Evolutionary conservation across 2,113 vertebrate species (phyloP), one percentile per base, ranked within the genome.

Genomic region (Indicator maculatus): DNA sequence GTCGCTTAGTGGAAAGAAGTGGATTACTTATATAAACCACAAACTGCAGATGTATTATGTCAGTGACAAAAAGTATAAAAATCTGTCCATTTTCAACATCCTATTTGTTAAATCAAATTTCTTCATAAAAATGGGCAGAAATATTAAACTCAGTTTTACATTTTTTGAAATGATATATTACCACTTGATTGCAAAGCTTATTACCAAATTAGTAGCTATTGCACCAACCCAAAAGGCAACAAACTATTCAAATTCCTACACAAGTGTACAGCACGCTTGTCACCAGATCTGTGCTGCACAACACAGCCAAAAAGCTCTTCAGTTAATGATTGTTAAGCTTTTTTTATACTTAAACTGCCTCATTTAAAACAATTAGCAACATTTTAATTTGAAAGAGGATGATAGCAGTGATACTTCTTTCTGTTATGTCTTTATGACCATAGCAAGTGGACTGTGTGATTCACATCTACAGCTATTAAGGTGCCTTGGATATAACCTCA

Each of bases 401-500:
- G 52, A 82, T 83, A 41, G 30, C 66, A 82, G 31, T 12, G 26
- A 58, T 81, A 77, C 3, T 4, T 86, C 75, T 95, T 91, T 89
- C 61, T 93, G 52, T 93, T 90, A 80, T 30, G 6, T 31, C 38
- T 96, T 96, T 95, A 90, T 71, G 89, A 78, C 23, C 39, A 66
- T 7, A 58, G 71, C 69, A 94, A 96, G 65, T 80, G 50, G 70
- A 52, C 38, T 91, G 45, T 72, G 47, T 63, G 86, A 92, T 75
- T 93, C 90, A 69, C 63, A 73, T 31, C 66, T 86, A 80, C 55
- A 86, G 72, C 70, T 95, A 63, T 94, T 90, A 77, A 56, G 33
- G 27, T 84, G 60, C 17, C 52, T 94, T 88, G 91, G 26, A 84
- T 82, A 72, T 59, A 95, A 91, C 80, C 78, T 86, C 44, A 75